These are phyloP conservation scores for Bombylius major DNA, from an alignment of 2,888 invertebrate genomes.

Conservation along the genomic window DNA sequence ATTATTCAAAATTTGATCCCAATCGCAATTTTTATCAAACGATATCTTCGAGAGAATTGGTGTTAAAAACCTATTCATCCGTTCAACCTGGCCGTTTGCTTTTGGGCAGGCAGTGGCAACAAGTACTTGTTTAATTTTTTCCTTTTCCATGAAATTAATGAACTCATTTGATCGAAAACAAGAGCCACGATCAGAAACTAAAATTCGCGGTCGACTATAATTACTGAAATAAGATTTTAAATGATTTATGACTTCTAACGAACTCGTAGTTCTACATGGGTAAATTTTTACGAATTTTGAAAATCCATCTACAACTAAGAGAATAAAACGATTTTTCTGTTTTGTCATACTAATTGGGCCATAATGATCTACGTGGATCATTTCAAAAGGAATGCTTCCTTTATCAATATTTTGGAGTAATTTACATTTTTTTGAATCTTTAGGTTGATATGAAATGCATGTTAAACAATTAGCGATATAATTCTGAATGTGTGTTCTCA, in stretches of 20 bases:
- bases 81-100: constrained; percentile 1
- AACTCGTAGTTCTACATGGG: not conserved
- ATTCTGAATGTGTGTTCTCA: too few species aligned
- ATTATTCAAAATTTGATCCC: constrained; percentile 5
- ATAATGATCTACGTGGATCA: not conserved
- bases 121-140: constrained; percentile 3
- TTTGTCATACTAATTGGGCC: too few species aligned
- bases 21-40: not conserved
- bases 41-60: constrained; percentile 2
- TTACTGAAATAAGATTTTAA: not conserved
- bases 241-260: not conserved
- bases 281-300: not conserved
- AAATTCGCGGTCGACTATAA: constrained; percentile 14
- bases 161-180: constrained; percentile 26
- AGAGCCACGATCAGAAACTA: constrained; percentile 28
- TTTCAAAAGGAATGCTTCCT: not conserved
- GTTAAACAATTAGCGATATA: too few species aligned
- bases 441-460: constrained; percentile 1
- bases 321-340: too few species aligned
- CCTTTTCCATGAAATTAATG: constrained; percentile 18
- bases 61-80: not conserved
- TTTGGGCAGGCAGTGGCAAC: constrained; percentile 1
- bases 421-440: not conserved
- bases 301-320: not conserved
- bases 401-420: not conserved